phyloP scores from a whole-genome alignment of 2,797 vertebrate species.

The Liparis tanakae region DNA sequence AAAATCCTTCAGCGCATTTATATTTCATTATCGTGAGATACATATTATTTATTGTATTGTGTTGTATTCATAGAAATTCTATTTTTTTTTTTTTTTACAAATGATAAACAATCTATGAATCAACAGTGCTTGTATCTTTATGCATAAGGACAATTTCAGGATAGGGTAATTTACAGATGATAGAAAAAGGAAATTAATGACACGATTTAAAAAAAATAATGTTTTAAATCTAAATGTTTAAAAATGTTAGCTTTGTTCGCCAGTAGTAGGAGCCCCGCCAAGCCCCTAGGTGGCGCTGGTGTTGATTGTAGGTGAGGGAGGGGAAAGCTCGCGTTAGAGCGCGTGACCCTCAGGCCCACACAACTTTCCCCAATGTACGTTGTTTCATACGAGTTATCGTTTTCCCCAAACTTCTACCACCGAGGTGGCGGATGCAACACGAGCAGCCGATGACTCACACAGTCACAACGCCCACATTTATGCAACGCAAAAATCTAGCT shows the following conservation, averaged over 20 bases:
- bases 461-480: neutral
- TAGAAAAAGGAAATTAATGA: too few relatives aligned
- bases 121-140: neutral
- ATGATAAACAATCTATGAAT: neutral
- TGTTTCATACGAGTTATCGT: neutral
- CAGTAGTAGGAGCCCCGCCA: too few relatives aligned
- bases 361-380: neutral
- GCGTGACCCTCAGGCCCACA: too few relatives aligned
- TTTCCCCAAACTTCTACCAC: neutral
- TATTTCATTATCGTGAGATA: neutral
- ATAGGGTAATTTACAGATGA: too few relatives aligned
- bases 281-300: too few relatives aligned
- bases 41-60: neutral
- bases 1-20: conserved; percentile 2
- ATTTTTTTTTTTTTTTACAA: neutral
- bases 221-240: too few relatives aligned
- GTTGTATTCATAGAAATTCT: too few relatives aligned
- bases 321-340: neutral
- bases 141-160: too few relatives aligned
- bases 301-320: too few relatives aligned
- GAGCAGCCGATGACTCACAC: neutral
- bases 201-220: too few relatives aligned
- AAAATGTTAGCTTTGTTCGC: too few relatives aligned
- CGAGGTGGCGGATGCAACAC: neutral
- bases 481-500: neutral